phyloP scores from a whole-genome alignment of 1,140 invertebrate species.

The Meloidogyne chitwoodi region DNA sequence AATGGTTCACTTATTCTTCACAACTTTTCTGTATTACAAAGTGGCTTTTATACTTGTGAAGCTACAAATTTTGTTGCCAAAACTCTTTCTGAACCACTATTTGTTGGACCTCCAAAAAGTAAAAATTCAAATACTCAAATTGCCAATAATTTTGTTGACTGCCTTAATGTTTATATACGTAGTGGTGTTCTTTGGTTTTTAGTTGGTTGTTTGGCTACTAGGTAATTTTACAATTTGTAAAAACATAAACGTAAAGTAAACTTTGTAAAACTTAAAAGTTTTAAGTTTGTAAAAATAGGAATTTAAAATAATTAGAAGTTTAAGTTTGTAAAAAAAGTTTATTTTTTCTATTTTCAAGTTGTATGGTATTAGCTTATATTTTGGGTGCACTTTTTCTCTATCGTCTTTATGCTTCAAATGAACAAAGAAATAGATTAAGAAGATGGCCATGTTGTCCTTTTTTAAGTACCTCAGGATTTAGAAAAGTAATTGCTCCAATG shows the following conservation, averaged over 20 bases:
- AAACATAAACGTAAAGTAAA: background rate
- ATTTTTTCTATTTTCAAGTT: background rate
- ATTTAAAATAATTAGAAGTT: no score
- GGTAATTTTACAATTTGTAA: background rate
- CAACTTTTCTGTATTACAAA: constrained; percentile 14
- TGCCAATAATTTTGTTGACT: constrained; percentile 6
- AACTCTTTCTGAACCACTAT: background rate
- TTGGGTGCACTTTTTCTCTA: constrained; percentile 11
- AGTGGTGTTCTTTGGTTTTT: constrained; percentile 17
- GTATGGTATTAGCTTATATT: constrained; percentile 12
- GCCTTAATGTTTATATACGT: constrained; percentile 17
- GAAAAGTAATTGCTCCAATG: constrained; percentile 14
- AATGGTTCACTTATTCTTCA: constrained; percentile 17
- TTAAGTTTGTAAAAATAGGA: background rate
- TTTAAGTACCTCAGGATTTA: constrained; percentile 3
- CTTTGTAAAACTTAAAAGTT: no score
- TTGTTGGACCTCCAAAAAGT: background rate
- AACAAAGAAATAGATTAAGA: background rate
- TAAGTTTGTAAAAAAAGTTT: background rate
- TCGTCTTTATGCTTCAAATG: background rate
- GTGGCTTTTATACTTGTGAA: constrained; percentile 14
- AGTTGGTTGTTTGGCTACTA: constrained; percentile 14
- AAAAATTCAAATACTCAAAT: background rate
- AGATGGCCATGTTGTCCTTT: constrained; percentile 8
- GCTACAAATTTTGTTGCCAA: constrained; percentile 9